Base-by-base conservation (phyloP, 2,113 vertebrate species). In the Alligator sinensis region DNA sequence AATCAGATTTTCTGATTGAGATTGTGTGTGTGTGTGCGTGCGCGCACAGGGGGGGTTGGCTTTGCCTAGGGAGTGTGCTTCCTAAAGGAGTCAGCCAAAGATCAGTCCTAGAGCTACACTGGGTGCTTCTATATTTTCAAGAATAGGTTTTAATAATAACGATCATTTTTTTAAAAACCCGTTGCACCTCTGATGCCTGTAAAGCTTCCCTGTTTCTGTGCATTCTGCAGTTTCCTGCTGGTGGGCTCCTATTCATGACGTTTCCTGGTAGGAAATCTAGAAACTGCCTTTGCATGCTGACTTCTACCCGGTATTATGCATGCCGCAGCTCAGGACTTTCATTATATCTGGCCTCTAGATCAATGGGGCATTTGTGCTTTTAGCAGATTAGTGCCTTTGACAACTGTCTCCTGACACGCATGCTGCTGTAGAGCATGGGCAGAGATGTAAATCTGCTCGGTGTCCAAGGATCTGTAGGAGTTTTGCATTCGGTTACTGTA, bases 1-100 rank as follows among this genome's bases (percentile, higher is more conserved):
- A 98, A 97, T 98, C 98, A 98, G 98, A 98, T 98, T 98, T 98
- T 97, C 91, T 70, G 47, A 28, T 2, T 2, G 80, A 74, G 86
- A 95, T 93, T 88, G 72, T 47, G 47, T 47, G 47, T 38, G 38
- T 38, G 38, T 38, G 38, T 47, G 47, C 9, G 47, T 9, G 47
- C 47, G 47, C 9, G 47, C 9, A 7, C 47, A 9, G 47, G 47
- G 47, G 47, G 47, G 47, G 47, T 9, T 47, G 47, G 47, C 47
- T 47, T 47, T 47, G 11, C 60, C 72, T 34, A 15, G 28, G 82
- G 79, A 62, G 28, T 55, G 18, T 6, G 0, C 22, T 88, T 74
- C 19, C 86, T 63, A 11, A 24, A 34, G 2, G 82, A 27, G n/a
- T 12, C 1, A 0, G 22, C 0, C 19, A 6, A 62, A 80, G 3